A percentile compares a stretch with the other conserved stretches of the same genome.
Evolutionary conservation across 2,113 vertebrate species (phyloP).

Genomic region (Brachyhypopomus occidentalis): DNA sequence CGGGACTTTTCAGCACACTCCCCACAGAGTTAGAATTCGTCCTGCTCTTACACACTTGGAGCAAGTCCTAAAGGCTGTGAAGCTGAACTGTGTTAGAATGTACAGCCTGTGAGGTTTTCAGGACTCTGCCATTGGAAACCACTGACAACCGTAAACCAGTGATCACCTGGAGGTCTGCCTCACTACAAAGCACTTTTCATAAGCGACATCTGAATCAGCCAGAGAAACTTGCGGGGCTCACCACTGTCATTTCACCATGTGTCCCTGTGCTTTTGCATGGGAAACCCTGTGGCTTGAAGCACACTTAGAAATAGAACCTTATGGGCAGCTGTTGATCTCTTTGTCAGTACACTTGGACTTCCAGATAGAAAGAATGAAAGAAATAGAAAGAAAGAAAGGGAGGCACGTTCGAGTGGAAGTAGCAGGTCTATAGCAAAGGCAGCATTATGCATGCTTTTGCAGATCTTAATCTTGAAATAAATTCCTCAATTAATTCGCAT

Average conservation of each 20-base stretch:
- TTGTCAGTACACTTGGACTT: too few species aligned
- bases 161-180: background rate
- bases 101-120: background rate
- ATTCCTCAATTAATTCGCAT: background rate
- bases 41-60: constrained; percentile 38
- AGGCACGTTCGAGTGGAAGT: background rate
- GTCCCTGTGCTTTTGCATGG: too few species aligned
- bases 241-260: too few species aligned
- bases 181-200: background rate
- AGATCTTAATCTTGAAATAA: background rate
- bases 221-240: background rate
- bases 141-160: too few species aligned
- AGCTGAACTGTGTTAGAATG: background rate
- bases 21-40: constrained; percentile 44
- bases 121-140: too few species aligned
- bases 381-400: background rate
- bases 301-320: too few species aligned
- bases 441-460: background rate
- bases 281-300: too few species aligned
- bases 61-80: constrained; percentile 11
- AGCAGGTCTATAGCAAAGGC: background rate
- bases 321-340: too few species aligned
- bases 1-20: too few species aligned
- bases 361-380: too few species aligned
- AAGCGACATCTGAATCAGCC: background rate